Evolutionary conservation across 2,888 invertebrate genomes (phyloP).

Genomic region (Dasysyrphus albostriatus): DNA sequence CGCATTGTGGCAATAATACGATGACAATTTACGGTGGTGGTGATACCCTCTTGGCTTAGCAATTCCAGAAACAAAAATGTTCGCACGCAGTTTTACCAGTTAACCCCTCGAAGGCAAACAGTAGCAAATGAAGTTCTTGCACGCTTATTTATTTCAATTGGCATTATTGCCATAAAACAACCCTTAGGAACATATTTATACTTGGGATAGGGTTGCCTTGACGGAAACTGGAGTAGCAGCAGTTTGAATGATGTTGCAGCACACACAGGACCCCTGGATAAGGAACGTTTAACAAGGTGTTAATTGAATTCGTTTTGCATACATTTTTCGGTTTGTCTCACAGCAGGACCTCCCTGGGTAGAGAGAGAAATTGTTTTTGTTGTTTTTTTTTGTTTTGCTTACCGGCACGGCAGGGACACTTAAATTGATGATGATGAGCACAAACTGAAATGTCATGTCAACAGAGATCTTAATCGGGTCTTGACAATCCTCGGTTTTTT

Average conservation of each 20-base stretch:
- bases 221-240: slow-evolving; percentile 2
- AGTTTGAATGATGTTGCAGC: slow-evolving; percentile 9
- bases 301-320: slow-evolving; percentile 84
- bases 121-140: slow-evolving; percentile 70
- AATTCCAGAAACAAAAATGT: slow-evolving; percentile 71
- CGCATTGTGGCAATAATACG: background rate
- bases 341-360: slow-evolving; percentile 56
- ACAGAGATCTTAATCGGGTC: slow-evolving; percentile 79
- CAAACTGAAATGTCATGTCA: slow-evolving; percentile 80
- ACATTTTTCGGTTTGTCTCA: slow-evolving; percentile 77
- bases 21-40: background rate
- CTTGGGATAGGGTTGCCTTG: slow-evolving; percentile 15
- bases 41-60: slow-evolving; percentile 14
- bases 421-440: slow-evolving; percentile 72
- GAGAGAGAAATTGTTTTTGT: slow-evolving; percentile 33
- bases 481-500: slow-evolving; percentile 32
- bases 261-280: slow-evolving; percentile 39
- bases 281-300: slow-evolving; percentile 79
- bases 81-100: slow-evolving; percentile 31
- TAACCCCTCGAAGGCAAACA: slow-evolving; percentile 62
- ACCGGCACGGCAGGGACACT: slow-evolving; percentile 22
- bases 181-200: slow-evolving; percentile 4
- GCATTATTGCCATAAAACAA: slow-evolving; percentile 32
- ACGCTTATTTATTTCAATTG: slow-evolving; percentile 51
- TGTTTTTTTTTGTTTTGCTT: slow-evolving; percentile 14